Base-by-base conservation (phyloP, 2,113 vertebrate genomes). In the Calonectris borealis region DNA sequence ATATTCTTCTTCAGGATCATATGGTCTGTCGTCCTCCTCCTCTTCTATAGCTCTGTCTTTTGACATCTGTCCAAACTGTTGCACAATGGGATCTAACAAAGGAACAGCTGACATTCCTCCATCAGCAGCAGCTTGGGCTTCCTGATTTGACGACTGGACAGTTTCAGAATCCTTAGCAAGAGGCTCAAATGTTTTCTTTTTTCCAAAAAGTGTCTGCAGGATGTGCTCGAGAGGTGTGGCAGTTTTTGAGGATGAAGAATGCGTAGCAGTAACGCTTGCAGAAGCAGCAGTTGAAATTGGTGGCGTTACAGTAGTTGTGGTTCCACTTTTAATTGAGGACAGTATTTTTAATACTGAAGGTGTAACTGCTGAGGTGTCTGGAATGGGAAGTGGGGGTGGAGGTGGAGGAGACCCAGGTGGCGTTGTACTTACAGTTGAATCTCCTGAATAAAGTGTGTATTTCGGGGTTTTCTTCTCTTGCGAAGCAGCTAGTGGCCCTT, bases 1-100 rank as follows among this genome's bases (percentile, higher is more conserved):
- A 20, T 99, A 99, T 85, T 99, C 99, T 49, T 99, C 99, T 84
- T 99, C 99, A 14, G 99, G 99, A 95, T 99, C 99, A 22, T 99
- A 99, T 0, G 99, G 99, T 62, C 99, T 98, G 88, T 99, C 99
- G 54, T 99, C 99, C 83, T 98, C 98, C 70, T 98, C 98, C n/a
- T 99, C 98, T 52, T 98, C 97, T 86, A 98, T 95, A 25, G 98
- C 95, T 91, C 96, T 99, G 38, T 99, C 98, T 95, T 99, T 99
- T 2, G 98, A 98, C 96, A 98, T 98, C 95, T 99, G 99, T n/a
- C 99, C 99, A 16, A 99, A 99, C 93, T 99, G 99, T 66, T 99
- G 99, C 40, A 99, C 99, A 15, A 99, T 99, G 49, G 99, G 99
- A 92, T 99, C 99, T 11, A 99, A 80, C 54, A 99, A 62, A 27